Conservation (phyloP, 1,140 invertebrate species). For the Tribolium madens region DNA sequence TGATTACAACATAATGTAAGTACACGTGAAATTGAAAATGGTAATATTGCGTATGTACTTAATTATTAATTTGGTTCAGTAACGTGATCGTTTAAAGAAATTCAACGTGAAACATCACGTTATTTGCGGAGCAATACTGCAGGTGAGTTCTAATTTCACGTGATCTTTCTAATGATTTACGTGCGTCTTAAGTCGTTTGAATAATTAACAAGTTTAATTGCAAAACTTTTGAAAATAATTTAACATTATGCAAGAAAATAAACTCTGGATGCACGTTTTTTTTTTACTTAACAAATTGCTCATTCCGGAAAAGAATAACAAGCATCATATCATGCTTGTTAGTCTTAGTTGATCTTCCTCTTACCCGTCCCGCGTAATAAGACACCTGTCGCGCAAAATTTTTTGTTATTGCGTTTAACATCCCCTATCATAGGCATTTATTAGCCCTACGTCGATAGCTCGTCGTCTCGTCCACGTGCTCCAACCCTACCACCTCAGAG, state of each 20-base stretch:
- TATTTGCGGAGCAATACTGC: conserved; percentile 6
- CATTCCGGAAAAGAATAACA: too few relatives aligned
- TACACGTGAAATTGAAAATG: not conserved
- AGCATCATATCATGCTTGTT: not conserved
- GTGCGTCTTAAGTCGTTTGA: not conserved
- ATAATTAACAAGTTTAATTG: not conserved
- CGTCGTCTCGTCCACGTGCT: conserved; percentile 46
- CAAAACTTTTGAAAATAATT: not conserved
- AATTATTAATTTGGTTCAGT: conserved; percentile 19
- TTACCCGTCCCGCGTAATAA: not conserved
- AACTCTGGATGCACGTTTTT: not conserved
- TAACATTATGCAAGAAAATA: not conserved
- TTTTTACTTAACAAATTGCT: too few relatives aligned
- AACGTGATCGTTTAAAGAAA: conserved; percentile 32
- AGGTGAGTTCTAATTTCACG: conserved; percentile 15
- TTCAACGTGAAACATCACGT: conserved; percentile 33
- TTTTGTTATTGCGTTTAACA: conserved; percentile 26
- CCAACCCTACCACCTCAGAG: conserved; percentile 17
- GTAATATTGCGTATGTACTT: conserved; percentile 11
- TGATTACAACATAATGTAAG: not conserved
- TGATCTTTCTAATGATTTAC: not conserved
- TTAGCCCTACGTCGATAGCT: conserved; percentile 11
- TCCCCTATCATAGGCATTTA: not conserved
- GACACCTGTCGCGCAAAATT: not conserved
- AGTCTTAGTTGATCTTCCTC: not conserved